Conservation (phyloP, 2,888 invertebrate genomes). For the Protodeltote pygarga region DNA sequence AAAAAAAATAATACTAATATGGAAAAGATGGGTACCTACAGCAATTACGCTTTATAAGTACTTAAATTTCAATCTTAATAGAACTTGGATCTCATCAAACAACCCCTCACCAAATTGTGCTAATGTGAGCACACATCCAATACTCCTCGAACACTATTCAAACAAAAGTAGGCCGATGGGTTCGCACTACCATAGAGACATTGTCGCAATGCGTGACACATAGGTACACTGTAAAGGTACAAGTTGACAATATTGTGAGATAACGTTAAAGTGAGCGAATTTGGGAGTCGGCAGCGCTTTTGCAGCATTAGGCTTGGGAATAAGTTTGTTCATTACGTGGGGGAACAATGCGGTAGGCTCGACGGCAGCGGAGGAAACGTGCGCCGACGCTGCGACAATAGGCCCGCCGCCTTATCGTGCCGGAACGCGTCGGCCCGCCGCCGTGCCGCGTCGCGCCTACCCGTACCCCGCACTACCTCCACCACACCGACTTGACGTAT, state of each 20-base stretch:
- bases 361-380: slow-evolving; percentile 84
- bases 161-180: slow-evolving; percentile 80
- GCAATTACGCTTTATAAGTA: slow-evolving; percentile 55
- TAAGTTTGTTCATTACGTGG: slow-evolving; percentile 85
- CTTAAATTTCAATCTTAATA: slow-evolving; percentile 64
- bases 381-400: slow-evolving; percentile 85
- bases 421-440: slow-evolving; percentile 79
- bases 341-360: slow-evolving; percentile 83
- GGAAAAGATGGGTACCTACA: no score
- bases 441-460: slow-evolving; percentile 47
- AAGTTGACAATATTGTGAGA: slow-evolving; percentile 74
- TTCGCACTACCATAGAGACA: slow-evolving; percentile 66
- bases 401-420: slow-evolving; percentile 82
- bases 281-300: slow-evolving; percentile 72
- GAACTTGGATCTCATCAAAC: slow-evolving; percentile 75
- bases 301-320: slow-evolving; percentile 80
- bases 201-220: slow-evolving; percentile 63
- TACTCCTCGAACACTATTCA: slow-evolving; percentile 76
- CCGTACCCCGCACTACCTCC: slow-evolving; percentile 34
- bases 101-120: slow-evolving; percentile 70
- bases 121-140: slow-evolving; percentile 74
- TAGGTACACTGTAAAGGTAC: slow-evolving; percentile 51
- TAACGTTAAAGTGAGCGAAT: slow-evolving; percentile 76
- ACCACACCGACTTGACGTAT: slow-evolving; percentile 75
- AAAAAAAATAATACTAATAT: no score